A percentile compares a stretch with the other conserved stretches of the same genome.
Evolutionary conservation across 2,797 vertebrate species (phyloP).

Genomic region (Toxotes lorentzi): DNA sequence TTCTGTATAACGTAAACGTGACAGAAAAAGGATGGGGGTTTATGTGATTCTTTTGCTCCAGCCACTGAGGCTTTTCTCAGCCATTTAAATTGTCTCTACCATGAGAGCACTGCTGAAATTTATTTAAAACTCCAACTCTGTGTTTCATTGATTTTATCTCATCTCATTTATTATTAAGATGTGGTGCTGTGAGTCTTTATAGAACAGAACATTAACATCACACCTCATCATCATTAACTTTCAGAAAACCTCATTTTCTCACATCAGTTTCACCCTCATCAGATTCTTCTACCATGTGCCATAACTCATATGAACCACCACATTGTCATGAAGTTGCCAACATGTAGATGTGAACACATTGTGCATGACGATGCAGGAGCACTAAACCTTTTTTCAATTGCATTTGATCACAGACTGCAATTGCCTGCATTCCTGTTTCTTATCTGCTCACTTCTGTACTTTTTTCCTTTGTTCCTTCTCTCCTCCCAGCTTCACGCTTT

Average conservation of each 20-base stretch:
- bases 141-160: constrained; percentile 40
- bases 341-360: constrained; percentile 33
- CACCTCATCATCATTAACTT: constrained; percentile 29
- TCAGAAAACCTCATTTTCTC: constrained; percentile 21
- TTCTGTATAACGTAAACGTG: too few relatives aligned
- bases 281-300: not conserved
- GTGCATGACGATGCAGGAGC: constrained; percentile 62
- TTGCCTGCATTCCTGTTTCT: constrained; percentile 50
- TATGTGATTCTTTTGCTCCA: constrained; percentile 8
- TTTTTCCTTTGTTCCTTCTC: constrained; percentile 29
- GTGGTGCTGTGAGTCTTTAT: constrained; percentile 8
- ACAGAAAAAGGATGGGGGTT: not conserved
- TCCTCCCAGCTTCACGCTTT: constrained; percentile 57
- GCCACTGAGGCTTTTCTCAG: constrained; percentile 43
- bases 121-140: constrained; percentile 41
- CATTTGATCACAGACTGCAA: constrained; percentile 45
- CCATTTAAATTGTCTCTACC: constrained; percentile 46
- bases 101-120: not conserved
- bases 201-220: constrained; percentile 24
- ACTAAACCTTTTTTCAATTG: constrained; percentile 42
- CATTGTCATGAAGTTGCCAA: constrained; percentile 13
- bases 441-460: constrained; percentile 32
- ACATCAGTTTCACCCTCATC: constrained; percentile 18
- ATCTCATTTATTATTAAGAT: constrained; percentile 41
- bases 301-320: constrained; percentile 1